Evolutionary conservation across 2,888 invertebrate genomes (phyloP).

Genomic region (Pasiphila rectangulata): DNA sequence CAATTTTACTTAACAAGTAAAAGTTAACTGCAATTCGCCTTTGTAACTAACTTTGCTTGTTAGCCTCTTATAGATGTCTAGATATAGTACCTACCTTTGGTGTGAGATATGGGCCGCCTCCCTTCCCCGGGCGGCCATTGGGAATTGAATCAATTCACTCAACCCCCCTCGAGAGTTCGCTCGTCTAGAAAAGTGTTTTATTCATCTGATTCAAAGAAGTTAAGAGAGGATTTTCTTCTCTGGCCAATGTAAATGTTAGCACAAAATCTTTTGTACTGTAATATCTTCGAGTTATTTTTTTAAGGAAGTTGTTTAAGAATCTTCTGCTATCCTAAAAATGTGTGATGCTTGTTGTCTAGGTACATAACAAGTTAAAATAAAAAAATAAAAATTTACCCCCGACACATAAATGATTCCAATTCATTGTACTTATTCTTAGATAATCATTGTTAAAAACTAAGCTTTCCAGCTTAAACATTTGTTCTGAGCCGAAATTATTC

Average conservation of each 20-base stretch:
- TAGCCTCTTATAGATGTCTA: constrained; percentile 2
- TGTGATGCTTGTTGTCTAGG: no score
- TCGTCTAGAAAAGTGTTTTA: constrained; percentile 49
- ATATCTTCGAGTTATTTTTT: no score
- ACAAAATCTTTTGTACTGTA: neutral
- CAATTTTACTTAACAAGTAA: no score
- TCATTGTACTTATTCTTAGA: no score
- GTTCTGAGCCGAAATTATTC: no score
- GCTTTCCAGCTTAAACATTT: no score
- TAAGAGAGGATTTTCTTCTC: constrained; percentile 4
- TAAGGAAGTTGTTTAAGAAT: no score
- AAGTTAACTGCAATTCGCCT: constrained; percentile 1
- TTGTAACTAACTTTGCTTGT: constrained; percentile 16
- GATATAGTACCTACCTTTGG: constrained; percentile 6
- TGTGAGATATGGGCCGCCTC: constrained; percentile 30
- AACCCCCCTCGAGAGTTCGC: constrained; percentile 53
- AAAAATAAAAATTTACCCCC: no score
- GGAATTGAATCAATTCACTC: constrained; percentile 75
- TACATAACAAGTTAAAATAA: no score
- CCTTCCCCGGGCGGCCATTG: constrained; percentile 40
- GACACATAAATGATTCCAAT: no score
- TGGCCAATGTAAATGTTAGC: constrained; percentile 6
- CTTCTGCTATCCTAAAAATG: no score
- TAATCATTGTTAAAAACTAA: no score
- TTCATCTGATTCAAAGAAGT: constrained; percentile 33